Conservation (phyloP, 2,888 invertebrate species). For the Pterostichus niger region DNA sequence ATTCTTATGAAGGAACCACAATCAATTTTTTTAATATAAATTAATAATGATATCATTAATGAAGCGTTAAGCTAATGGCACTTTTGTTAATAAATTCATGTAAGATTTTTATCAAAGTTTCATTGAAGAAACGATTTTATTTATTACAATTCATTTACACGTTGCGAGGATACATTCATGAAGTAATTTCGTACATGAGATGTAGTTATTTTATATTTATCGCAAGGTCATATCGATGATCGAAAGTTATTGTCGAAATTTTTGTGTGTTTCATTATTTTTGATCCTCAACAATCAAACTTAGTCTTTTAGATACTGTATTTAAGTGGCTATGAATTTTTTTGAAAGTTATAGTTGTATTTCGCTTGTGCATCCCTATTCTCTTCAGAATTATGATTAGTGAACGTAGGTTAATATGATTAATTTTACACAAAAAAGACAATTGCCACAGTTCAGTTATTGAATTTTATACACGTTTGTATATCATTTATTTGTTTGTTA, state of each 20-base stretch:
- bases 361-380: no score
- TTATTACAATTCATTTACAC: slow-evolving; percentile 38
- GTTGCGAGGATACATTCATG: not conserved
- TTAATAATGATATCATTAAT: slow-evolving; percentile 11
- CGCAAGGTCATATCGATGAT: not conserved
- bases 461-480: no score
- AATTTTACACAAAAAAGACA: no score
- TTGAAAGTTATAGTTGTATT: no score
- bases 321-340: no score
- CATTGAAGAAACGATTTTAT: slow-evolving; percentile 32
- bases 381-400: no score
- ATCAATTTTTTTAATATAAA: slow-evolving; percentile 26
- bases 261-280: not conserved
- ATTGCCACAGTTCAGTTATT: no score
- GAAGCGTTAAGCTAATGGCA: not conserved
- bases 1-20: not conserved
- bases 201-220: not conserved
- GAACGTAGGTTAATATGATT: no score
- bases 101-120: slow-evolving; percentile 18
- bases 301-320: no score
- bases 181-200: not conserved
- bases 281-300: no score
- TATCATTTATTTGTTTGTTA: no score
- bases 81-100: slow-evolving; percentile 14
- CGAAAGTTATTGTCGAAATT: not conserved